Evolutionary conservation across 2,797 vertebrate species (phyloP), one percentile per base, ranked within the genome.

Genomic region (Fistularia tabacaria): DNA sequence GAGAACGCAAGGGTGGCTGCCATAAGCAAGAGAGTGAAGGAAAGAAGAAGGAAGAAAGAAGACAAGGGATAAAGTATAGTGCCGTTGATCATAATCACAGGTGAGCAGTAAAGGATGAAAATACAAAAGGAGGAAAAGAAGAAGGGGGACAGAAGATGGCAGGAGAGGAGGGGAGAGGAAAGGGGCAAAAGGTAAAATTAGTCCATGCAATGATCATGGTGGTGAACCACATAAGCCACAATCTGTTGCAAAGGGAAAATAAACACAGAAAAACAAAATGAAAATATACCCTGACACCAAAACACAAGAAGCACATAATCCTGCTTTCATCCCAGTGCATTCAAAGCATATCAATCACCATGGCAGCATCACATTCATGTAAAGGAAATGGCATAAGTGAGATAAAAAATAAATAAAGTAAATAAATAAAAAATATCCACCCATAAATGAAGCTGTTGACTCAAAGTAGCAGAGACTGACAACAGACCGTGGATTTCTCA

Each of bases 1-100:
- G 91, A 92, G 85, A 92, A 92, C 68, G 91, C 91, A 92, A 92
- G 87, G 89, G 88, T 83, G 87, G 89, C 90, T 91, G 90, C 88
- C 85, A 85, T 90, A 90, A 88, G 86, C 85, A 78, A 88, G 82
- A 87, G 79, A 86, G 79, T 56, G 51, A 67, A 83, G 70, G 77
- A 85, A 75, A 82, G 84, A 80, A 80, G 75, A 40, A 74, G 76
- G 79, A 56, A 76, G 60, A 69, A 64, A 73, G 55, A 70, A 45
- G 67, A 72, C 42, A 58, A 73, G 59, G 76, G 60, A 71, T 41
- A 69, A 68, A 74, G 74, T 76, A 55, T 59, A 38, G 72, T 51
- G 72, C 74, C 59, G 66, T 84, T 51, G 81, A 69, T 76, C 66
- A 72, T 72, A 71, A 82, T 80, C 81, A 87, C 76, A 87, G 76